Conservation (phyloP, 2,888 invertebrate species). For the Microdon myrmicae region DNA sequence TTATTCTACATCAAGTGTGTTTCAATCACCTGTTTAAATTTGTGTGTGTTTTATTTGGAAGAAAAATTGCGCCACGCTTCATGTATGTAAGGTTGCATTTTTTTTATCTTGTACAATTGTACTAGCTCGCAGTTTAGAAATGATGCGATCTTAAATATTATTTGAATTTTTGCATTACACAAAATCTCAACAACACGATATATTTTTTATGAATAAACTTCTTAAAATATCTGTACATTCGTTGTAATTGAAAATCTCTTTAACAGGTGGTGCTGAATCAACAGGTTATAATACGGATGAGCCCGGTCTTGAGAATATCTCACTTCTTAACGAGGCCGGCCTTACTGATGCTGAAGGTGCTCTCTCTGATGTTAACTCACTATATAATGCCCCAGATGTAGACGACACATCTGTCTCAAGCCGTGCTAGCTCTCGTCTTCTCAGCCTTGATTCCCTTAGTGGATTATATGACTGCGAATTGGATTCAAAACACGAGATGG, state of each 20-base stretch:
- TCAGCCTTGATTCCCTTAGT: slow-evolving; percentile 83
- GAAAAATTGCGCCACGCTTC: too few species aligned
- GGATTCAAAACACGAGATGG: slow-evolving; percentile 67
- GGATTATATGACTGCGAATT: slow-evolving; percentile 79
- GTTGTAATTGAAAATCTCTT: neutral
- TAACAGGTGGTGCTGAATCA: slow-evolving; percentile 73
- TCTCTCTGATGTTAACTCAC: slow-evolving; percentile 86
- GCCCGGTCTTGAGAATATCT: slow-evolving; percentile 85
- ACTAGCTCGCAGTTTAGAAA: too few species aligned
- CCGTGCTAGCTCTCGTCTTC: slow-evolving; percentile 82
- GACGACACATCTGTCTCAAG: slow-evolving; percentile 84
- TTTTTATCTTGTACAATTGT: too few species aligned
- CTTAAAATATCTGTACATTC: neutral
- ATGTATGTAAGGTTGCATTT: too few species aligned
- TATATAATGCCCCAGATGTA: slow-evolving; percentile 76
- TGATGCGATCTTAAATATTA: too few species aligned
- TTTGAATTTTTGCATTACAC: too few species aligned
- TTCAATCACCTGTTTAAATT: too few species aligned
- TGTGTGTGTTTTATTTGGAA: too few species aligned
- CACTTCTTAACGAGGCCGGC: slow-evolving; percentile 85
- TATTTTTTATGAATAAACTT: too few species aligned
- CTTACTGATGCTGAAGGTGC: slow-evolving; percentile 89
- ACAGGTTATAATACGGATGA: slow-evolving; percentile 90
- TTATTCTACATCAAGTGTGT: too few species aligned
- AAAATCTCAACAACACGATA: too few species aligned